phyloP scores from a whole-genome alignment of 2,113 vertebrate genomes.

The Sinocyclocheilus maitianheensis region DNA sequence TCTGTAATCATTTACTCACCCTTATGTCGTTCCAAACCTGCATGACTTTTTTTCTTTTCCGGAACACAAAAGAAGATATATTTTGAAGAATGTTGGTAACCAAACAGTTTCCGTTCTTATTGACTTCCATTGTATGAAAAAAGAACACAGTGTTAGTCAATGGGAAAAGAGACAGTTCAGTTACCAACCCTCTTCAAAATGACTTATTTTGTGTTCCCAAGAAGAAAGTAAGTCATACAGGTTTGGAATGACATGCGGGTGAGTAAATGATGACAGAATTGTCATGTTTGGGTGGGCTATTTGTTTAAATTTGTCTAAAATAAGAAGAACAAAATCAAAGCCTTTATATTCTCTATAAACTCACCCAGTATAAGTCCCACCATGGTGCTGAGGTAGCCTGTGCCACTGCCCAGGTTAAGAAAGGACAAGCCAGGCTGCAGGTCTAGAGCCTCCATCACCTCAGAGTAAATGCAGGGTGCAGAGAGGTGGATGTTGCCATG shows the following conservation, averaged over 20 bases:
- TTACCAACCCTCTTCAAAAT: neutral
- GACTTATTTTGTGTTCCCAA: neutral
- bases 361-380: constrained; percentile 89
- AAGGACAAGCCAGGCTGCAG: constrained; percentile 86
- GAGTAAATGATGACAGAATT: neutral
- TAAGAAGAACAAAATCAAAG: neutral
- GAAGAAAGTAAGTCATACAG: neutral
- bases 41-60: too few species aligned
- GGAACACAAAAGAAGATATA: neutral
- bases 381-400: constrained; percentile 90
- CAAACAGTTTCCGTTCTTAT: neutral
- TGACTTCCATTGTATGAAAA: neutral
- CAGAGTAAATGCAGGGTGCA: constrained; percentile 88
- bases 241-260: neutral
- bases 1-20: neutral
- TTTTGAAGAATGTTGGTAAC: neutral
- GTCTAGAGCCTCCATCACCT: constrained; percentile 91
- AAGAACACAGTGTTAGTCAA: neutral
- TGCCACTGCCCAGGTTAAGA: constrained; percentile 88
- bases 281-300: too few species aligned
- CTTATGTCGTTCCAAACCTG: neutral
- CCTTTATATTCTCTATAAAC: constrained; percentile 46
- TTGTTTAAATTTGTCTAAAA: too few species aligned
- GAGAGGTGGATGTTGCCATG: constrained; percentile 91
- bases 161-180: neutral